A percentile compares a stretch with the other conserved stretches of the same genome.
Evolutionary conservation across 92 coral and sea anemone genomes (phyloP).

Genomic region (Palythoa grandiflora): DNA sequence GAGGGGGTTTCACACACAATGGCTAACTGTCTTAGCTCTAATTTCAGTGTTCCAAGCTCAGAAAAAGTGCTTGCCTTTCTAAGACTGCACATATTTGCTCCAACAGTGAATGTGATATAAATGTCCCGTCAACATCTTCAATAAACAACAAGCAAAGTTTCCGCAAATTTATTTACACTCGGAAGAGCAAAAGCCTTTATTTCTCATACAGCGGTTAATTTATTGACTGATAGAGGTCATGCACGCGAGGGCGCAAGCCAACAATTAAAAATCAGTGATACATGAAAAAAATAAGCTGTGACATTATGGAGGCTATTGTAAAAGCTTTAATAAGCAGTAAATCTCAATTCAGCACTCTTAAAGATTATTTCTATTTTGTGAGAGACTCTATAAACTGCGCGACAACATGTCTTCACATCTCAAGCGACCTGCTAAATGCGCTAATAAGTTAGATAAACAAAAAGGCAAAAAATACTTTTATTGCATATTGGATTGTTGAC

Average conservation of each 20-base stretch:
- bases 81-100: not conserved
- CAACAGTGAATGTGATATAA: too few relatives aligned
- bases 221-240: slow-evolving; percentile 3
- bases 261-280: slow-evolving; percentile 16
- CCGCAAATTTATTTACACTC: not conserved
- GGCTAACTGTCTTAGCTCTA: not conserved
- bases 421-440: too few relatives aligned
- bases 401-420: too few relatives aligned
- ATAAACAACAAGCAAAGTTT: not conserved
- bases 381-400: too few relatives aligned
- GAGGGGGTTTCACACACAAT: slow-evolving; percentile 17
- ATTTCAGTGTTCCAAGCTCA: slow-evolving; percentile 12
- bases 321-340: not conserved
- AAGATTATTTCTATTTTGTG: too few relatives aligned
- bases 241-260: slow-evolving; percentile 51
- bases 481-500: too few relatives aligned
- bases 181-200: not conserved
- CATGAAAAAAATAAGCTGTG: not conserved
- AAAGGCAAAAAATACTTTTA: too few relatives aligned
- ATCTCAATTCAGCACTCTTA: not conserved
- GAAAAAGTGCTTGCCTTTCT: not conserved
- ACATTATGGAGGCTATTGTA: not conserved
- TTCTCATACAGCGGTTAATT: slow-evolving; percentile 26
- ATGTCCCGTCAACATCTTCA: not conserved
- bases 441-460: too few relatives aligned